These are phyloP conservation scores for Sterna hirundo DNA, from an alignment of 2,113 vertebrate species.

Conservation along the genomic window DNA sequence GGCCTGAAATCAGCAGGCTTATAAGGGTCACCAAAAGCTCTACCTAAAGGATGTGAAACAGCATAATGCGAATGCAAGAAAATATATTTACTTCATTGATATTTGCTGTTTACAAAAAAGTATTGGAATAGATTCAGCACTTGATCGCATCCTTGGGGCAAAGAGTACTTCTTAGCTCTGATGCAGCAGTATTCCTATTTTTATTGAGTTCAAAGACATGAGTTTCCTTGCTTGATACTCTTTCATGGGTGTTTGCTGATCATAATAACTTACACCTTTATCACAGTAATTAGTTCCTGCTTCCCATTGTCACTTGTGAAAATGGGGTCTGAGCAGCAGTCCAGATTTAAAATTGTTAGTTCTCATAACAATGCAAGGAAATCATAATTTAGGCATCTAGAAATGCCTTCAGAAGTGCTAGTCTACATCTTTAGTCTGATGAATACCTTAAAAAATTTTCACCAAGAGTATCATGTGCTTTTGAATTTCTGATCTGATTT, in stretches of 20 bases:
- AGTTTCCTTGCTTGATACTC: neutral
- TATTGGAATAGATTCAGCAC: neutral
- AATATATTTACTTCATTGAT: neutral
- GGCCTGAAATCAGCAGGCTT: neutral
- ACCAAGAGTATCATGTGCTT: accelerated
- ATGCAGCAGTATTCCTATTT: neutral
- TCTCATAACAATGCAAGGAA: neutral
- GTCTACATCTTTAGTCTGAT: neutral
- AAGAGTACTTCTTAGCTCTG: neutral
- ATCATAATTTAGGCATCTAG: neutral
- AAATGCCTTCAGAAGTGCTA: neutral
- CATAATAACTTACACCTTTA: neutral
- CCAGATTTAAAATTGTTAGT: neutral
- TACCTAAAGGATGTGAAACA: neutral
- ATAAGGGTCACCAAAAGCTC: neutral
- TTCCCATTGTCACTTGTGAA: neutral
- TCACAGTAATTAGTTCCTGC: neutral
- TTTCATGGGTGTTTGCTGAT: neutral
- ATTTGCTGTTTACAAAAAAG: neutral
- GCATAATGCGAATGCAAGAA: neutral
- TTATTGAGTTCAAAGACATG: neutral
- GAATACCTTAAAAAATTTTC: neutral
- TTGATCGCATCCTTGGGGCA: neutral
- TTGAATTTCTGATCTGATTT: neutral
- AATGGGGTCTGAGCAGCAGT: neutral